Conservation (phyloP, 2,888 invertebrate species). For the Nephrotoma guestfalica region DNA sequence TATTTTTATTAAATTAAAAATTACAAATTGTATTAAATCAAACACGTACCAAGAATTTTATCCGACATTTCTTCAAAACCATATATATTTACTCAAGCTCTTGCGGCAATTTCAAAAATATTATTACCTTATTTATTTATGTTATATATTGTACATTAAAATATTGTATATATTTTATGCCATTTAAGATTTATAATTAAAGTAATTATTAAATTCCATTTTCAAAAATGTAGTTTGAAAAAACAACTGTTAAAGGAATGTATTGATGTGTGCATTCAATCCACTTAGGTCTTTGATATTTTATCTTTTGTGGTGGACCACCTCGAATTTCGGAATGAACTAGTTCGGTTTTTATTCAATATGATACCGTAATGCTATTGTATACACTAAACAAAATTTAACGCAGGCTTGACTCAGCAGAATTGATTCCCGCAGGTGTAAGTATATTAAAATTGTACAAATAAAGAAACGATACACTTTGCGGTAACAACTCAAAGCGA, state of each 20-base stretch:
- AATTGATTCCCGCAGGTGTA: neutral
- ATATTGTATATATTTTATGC: neutral
- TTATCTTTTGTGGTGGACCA: neutral
- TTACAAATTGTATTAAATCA: neutral
- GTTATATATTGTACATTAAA: neutral
- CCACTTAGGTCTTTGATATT: neutral
- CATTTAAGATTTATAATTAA: neutral
- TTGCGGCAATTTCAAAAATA: neutral
- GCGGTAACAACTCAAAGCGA: neutral
- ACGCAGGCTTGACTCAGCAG: neutral
- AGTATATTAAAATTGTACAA: neutral
- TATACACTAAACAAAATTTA: neutral
- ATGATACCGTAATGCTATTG: neutral
- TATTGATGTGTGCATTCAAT: neutral
- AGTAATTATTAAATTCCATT: neutral
- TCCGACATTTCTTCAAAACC: neutral
- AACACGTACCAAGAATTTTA: neutral
- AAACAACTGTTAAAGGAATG: neutral
- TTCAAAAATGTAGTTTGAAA: neutral
- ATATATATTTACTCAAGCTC: neutral
- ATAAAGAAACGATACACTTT: neutral
- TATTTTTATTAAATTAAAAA: neutral
- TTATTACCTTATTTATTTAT: neutral
- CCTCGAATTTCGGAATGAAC: neutral
- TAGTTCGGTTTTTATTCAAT: neutral